Evolutionary conservation across 2,888 invertebrate genomes (phyloP).

Genomic region (Rotaria macrura): DNA sequence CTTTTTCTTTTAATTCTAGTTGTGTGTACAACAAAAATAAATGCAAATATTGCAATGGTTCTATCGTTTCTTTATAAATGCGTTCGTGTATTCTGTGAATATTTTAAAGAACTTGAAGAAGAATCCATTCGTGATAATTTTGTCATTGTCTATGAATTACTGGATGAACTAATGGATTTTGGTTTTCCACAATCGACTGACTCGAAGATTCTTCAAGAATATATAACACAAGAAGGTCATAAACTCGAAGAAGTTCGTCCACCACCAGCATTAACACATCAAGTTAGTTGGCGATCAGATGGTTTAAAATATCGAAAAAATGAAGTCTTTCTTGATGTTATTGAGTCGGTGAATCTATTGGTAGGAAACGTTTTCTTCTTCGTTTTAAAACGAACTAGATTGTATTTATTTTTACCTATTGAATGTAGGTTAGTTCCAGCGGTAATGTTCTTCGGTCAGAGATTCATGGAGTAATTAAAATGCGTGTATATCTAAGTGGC

Average conservation of each 20-base stretch:
- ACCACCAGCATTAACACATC: conserved; percentile 97
- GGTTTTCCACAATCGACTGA: conserved; percentile 98
- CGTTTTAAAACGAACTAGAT: no score
- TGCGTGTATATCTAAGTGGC: conserved; percentile 91
- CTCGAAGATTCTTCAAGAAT: conserved; percentile 91
- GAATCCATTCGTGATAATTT: conserved; percentile 97
- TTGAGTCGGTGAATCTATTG: conserved; percentile 88
- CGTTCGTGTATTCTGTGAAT: conserved; percentile 65
- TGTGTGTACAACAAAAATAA: conserved; percentile 88
- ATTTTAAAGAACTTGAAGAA: conserved; percentile 93
- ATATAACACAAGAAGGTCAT: conserved; percentile 94
- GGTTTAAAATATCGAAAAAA: conserved; percentile 97
- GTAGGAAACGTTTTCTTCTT: conserved; percentile 46
- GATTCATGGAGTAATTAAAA: conserved; percentile 94
- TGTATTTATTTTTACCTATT: no score
- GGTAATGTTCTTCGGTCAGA: conserved; percentile 91
- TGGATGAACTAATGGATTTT: conserved; percentile 92
- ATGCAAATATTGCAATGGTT: conserved; percentile 86
- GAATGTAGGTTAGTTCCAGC: conserved; percentile 60
- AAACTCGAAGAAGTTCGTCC: conserved; percentile 91
- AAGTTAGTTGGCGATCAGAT: conserved; percentile 95
- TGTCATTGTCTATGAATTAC: conserved; percentile 87
- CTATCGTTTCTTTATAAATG: conserved; percentile 53
- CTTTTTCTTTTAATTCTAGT: conserved; percentile 51
- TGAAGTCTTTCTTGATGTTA: conserved; percentile 95